Base-by-base conservation (phyloP, 1,140 invertebrate genomes). In the Nymphalis io region DNA sequence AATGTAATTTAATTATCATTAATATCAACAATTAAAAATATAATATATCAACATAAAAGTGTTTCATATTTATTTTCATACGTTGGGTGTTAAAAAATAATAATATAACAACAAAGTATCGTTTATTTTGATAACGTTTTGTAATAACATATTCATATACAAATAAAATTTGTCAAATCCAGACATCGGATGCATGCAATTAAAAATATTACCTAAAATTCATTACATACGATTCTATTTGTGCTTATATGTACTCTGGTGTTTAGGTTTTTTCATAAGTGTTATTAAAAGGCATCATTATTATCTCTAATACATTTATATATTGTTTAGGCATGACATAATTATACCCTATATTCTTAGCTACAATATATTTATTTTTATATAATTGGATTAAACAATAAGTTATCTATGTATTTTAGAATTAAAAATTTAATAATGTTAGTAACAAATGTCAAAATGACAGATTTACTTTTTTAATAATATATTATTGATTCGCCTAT, bases 91-190 rank as follows among this genome's bases (percentile, higher is more conserved):
- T 46, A 66, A 66, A 33, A 60, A 66, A 57, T 40, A 38, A 48
- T 69, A 78, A 78, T 65, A 59, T 76, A 77, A 80, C 75, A 84
- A 83, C 79, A 81, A 81, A 80, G 64, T 82, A 81, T 85, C 60
- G 69, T 85, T 86, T 79, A 80, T 81, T 85, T 78, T 75, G 60
- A 79, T 83, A 85, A 84, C 79, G 72, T 81, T 76, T 76, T 60
- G 75, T 82, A 72, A 79, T 78, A 85, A 84, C 75, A 81, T 84
- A 65, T 81, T 83, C 74, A 80, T 79, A 81, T 78, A 81, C 76
- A 79, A 73, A 72, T 72, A 78, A 75, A 74, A 74, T 73, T 79
- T 78, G 67, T 80, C 72, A 73, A 80, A 68, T 75, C 68, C 60
- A 68, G 60, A 76, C 65, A 73, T 76, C 42, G 57, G 60, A 71